Evolutionary conservation across 92 coral and sea anemone species (phyloP).

Genomic region (Paragorgia papillata): DNA sequence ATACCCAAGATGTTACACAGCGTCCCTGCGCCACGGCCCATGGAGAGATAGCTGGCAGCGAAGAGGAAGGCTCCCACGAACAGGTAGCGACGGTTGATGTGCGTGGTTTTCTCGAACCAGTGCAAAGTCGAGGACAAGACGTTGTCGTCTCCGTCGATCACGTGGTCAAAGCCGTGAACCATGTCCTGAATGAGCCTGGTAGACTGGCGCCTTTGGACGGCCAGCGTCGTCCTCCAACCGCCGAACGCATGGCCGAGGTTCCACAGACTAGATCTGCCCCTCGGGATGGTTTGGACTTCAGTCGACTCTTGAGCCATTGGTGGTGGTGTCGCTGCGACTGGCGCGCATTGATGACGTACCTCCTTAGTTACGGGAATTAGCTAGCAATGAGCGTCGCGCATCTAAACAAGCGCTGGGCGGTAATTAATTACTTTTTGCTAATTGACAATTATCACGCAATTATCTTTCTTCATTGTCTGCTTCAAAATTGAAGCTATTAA

Average conservation of each 20-base stretch:
- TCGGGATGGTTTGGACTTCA: conserved; percentile 5
- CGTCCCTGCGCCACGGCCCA: conserved; percentile 85
- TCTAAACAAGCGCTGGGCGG: too few relatives aligned
- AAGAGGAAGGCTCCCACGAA: conserved; percentile 65
- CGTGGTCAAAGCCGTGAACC: conserved; percentile 40
- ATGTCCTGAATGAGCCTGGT: conserved; percentile 3
- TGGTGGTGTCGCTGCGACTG: background rate
- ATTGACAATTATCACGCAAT: background rate
- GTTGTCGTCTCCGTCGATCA: conserved; percentile 48
- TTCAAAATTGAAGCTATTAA: too few relatives aligned
- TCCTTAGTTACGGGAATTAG: background rate
- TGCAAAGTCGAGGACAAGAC: conserved; percentile 63
- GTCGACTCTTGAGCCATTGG: conserved; percentile 1
- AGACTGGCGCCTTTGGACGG: conserved; percentile 27
- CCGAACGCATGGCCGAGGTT: background rate
- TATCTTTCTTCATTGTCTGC: too few relatives aligned
- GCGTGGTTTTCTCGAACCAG: conserved; percentile 75
- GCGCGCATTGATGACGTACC: conserved; percentile 5
- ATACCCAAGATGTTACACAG: conserved; percentile 80
- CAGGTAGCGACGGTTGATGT: conserved; percentile 67
- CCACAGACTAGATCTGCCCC: conserved; percentile 24
- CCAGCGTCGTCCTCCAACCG: conserved; percentile 9
- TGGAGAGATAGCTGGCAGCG: conserved; percentile 74
- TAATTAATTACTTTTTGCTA: background rate
- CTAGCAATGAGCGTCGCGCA: too few relatives aligned